Evolutionary conservation across 1,140 invertebrate species (phyloP).

Genomic region (Zaprionus vittiger): DNA sequence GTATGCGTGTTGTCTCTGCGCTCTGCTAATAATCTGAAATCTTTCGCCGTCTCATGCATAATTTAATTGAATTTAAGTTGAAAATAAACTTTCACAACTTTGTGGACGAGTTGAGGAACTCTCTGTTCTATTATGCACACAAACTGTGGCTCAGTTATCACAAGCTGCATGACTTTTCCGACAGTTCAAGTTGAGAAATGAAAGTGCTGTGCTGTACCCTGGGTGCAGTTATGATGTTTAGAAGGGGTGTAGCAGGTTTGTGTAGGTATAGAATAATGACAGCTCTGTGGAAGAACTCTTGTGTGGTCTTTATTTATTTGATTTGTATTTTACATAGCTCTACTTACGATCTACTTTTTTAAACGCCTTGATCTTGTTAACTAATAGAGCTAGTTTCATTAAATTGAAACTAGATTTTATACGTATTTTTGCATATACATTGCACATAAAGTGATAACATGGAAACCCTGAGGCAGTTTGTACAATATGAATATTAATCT

Average conservation of each 20-base stretch:
- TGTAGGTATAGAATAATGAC: no score
- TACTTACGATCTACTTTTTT: not conserved
- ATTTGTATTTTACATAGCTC: not conserved
- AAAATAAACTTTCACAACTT: conserved; percentile 1
- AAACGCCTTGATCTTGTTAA: not conserved
- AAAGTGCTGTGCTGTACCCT: not conserved
- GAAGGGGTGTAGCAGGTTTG: no score
- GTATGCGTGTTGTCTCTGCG: conserved; percentile 48
- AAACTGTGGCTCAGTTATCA: conserved; percentile 1
- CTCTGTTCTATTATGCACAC: not conserved
- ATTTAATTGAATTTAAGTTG: conserved; percentile 49
- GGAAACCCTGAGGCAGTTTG: not conserved
- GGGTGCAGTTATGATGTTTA: not conserved
- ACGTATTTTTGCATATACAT: not conserved
- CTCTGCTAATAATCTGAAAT: conserved; percentile 26
- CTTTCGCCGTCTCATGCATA: conserved; percentile 29
- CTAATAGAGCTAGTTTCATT: not conserved
- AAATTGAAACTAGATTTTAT: not conserved
- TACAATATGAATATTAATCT: no score
- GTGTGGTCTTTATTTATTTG: not conserved
- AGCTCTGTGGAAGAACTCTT: no score
- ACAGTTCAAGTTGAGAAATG: conserved; percentile 7
- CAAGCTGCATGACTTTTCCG: conserved; percentile 15
- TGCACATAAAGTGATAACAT: not conserved
- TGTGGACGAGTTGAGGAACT: not conserved